Evolutionary conservation across 2,888 invertebrate species (phyloP).

Genomic region (Eudasyphora cyanicolor): DNA sequence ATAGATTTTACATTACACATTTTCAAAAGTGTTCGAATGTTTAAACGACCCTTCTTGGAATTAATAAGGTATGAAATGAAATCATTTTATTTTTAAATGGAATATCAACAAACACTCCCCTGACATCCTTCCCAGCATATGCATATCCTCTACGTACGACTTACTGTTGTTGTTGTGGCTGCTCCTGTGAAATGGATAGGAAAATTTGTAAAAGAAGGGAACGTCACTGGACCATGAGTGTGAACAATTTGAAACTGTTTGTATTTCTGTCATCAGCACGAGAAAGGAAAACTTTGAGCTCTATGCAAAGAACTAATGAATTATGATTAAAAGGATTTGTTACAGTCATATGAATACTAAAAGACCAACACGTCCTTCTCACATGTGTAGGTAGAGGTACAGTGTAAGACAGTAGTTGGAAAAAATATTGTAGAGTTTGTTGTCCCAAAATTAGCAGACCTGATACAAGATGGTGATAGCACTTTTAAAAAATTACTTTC

Average conservation of each 20-base stretch:
- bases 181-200: not conserved
- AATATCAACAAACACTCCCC: constrained; percentile 43
- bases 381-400: not conserved
- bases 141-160: not conserved
- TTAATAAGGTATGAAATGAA: constrained; percentile 59
- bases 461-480: too few species aligned
- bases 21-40: constrained; percentile 21
- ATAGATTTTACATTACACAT: not conserved
- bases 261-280: constrained; percentile 3
- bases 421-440: not conserved
- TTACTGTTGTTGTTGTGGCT: not conserved
- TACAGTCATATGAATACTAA: constrained; percentile 69
- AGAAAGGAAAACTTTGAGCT: constrained; percentile 56
- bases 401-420: not conserved
- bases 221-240: not conserved
- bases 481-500: not conserved
- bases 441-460: too few species aligned
- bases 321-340: constrained; percentile 76
- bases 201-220: not conserved
- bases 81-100: constrained; percentile 44
- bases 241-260: not conserved
- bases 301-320: constrained; percentile 74
- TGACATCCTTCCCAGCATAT: not conserved
- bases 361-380: constrained; percentile 38
- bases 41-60: constrained; percentile 26